Conservation (phyloP, 2,797 vertebrate genomes). For the Apogon hyalosoma region DNA sequence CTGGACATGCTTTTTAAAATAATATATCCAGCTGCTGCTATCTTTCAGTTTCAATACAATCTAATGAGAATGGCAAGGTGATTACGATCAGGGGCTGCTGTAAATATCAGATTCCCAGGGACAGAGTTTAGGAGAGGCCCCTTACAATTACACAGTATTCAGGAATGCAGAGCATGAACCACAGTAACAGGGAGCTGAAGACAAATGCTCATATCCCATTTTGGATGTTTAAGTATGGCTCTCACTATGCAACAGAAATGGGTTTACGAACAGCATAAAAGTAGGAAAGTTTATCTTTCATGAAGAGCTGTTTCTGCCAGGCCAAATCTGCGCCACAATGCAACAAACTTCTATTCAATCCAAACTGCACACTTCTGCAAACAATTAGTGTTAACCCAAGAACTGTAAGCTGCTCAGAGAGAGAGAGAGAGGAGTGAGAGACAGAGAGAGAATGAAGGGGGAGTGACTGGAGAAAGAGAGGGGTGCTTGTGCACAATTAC, state of each 20-base stretch:
- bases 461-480: constrained; percentile 69
- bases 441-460: constrained; percentile 39
- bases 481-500: constrained; percentile 89
- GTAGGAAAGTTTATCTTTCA: constrained; percentile 55
- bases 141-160: constrained; percentile 89
- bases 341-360: constrained; percentile 65
- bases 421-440: constrained; percentile 37
- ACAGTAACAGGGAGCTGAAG: constrained; percentile 60
- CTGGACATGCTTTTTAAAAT: constrained; percentile 53
- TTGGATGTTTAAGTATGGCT: constrained; percentile 35
- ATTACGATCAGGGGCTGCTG: constrained; percentile 83
- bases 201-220: constrained; percentile 56
- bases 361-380: constrained; percentile 84
- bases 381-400: constrained; percentile 87
- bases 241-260: constrained; percentile 24
- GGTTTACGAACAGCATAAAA: constrained; percentile 27
- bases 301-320: constrained; percentile 51
- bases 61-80: constrained; percentile 76
- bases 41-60: constrained; percentile 75
- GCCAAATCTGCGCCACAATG: constrained; percentile 56
- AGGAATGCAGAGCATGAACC: constrained; percentile 86
- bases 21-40: constrained; percentile 77
- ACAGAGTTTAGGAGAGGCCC: constrained; percentile 87
- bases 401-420: constrained; percentile 73
- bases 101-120: constrained; percentile 89